These are phyloP conservation scores for Eulemur coronatus DNA, from an alignment of 2,797 vertebrate genomes.

Conservation along the genomic window DNA sequence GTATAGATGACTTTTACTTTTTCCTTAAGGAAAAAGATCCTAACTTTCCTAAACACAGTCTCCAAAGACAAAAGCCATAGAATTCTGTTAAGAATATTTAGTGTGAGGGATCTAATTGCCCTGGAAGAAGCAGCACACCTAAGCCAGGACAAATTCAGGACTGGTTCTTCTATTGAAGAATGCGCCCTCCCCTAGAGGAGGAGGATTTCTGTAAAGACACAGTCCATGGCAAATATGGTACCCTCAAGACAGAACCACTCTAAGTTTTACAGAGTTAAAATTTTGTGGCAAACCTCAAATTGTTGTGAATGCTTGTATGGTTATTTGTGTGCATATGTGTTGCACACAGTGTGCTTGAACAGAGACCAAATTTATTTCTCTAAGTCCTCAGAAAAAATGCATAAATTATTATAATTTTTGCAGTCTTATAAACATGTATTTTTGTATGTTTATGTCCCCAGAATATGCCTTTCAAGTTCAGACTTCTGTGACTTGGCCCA, in stretches of 20 bases:
- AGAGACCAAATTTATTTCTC: not conserved
- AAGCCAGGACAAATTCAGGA: not conserved
- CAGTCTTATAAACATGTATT: not conserved
- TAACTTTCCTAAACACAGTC: not conserved
- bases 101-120: not conserved
- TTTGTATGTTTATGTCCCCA: not conserved
- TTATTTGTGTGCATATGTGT: not conserved
- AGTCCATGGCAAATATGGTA: not conserved
- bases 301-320: not conserved
- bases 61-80: not conserved
- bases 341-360: not conserved
- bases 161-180: not conserved
- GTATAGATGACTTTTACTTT: not conserved
- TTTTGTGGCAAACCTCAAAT: not conserved
- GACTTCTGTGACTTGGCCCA: not conserved
- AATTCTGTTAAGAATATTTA: not conserved
- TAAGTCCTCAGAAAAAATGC: not conserved
- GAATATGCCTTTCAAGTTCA: conserved; percentile 16
- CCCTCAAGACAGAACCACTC: not conserved
- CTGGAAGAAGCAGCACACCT: not conserved
- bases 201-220: not conserved
- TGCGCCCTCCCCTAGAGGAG: not conserved
- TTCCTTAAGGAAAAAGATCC: not conserved
- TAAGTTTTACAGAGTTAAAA: not conserved
- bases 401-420: not conserved